Evolutionary conservation across 2,113 vertebrate species (phyloP).

Genomic region (Austrofundulus limnaeus): DNA sequence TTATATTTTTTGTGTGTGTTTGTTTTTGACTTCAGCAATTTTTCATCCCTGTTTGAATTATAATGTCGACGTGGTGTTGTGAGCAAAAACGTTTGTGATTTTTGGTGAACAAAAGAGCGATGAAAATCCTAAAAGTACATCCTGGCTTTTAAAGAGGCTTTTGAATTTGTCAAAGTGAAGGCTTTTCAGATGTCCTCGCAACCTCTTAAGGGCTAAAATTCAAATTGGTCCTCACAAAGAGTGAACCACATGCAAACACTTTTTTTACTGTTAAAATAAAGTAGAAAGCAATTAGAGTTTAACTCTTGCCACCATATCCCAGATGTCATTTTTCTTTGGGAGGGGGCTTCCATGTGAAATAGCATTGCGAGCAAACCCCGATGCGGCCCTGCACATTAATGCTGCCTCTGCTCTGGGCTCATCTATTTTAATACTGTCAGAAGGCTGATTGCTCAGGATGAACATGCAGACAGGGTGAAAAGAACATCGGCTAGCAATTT

Average conservation of each 20-base stretch:
- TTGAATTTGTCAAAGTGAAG: conserved; percentile 9
- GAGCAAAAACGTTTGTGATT: neutral
- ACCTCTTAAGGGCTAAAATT: neutral
- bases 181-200: neutral
- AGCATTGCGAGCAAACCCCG: conserved; percentile 2
- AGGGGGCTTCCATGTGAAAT: conserved; percentile 6
- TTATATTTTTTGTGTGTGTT: no score
- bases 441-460: conserved; percentile 42
- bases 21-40: no score
- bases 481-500: conserved; percentile 25
- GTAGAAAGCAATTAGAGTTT: conserved; percentile 18
- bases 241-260: neutral
- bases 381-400: conserved; percentile 11
- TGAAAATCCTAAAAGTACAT: neutral
- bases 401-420: conserved; percentile 19
- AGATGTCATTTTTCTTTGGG: conserved; percentile 15
- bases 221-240: conserved; percentile 1
- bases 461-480: conserved; percentile 29
- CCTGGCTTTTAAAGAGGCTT: neutral
- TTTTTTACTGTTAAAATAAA: neutral
- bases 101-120: no score
- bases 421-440: conserved; percentile 31
- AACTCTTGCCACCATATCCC: conserved; percentile 2
- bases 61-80: neutral
- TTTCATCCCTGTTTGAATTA: neutral